phyloP scores from a whole-genome alignment of 2,888 invertebrate genomes.

The Penaeus monodon region DNA sequence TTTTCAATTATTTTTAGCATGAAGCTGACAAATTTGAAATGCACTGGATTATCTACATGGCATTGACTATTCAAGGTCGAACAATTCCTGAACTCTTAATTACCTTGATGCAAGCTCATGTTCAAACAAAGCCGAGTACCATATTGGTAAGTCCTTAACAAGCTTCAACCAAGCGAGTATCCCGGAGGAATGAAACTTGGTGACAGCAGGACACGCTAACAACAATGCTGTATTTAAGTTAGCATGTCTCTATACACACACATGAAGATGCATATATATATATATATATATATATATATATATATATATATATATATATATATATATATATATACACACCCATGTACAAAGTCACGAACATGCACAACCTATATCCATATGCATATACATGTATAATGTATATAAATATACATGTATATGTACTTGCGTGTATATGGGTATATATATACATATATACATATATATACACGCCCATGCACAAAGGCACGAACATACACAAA shows the following conservation, averaged over 20 bases:
- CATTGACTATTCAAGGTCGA: too few relatives aligned
- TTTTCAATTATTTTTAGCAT: too few relatives aligned
- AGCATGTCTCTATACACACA: neutral
- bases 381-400: neutral
- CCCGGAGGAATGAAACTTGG: too few relatives aligned
- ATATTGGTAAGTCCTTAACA: too few relatives aligned
- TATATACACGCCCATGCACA: neutral
- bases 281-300: neutral
- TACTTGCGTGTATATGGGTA: neutral
- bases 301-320: neutral
- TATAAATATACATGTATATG: neutral
- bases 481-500: neutral
- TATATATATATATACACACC: neutral
- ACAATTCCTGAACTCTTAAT: too few relatives aligned
- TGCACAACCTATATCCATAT: neutral
- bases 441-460: constrained; percentile 11
- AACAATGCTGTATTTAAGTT: neutral
- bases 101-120: too few relatives aligned
- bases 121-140: too few relatives aligned
- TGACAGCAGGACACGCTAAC: constrained; percentile 1
- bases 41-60: too few relatives aligned
- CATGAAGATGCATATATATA: neutral
- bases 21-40: too few relatives aligned
- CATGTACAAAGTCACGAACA: neutral
- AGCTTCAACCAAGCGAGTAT: too few relatives aligned